These are phyloP conservation scores for Dendrolimus kikuchii DNA, from an alignment of 1,140 invertebrate species.

Conservation along the genomic window DNA sequence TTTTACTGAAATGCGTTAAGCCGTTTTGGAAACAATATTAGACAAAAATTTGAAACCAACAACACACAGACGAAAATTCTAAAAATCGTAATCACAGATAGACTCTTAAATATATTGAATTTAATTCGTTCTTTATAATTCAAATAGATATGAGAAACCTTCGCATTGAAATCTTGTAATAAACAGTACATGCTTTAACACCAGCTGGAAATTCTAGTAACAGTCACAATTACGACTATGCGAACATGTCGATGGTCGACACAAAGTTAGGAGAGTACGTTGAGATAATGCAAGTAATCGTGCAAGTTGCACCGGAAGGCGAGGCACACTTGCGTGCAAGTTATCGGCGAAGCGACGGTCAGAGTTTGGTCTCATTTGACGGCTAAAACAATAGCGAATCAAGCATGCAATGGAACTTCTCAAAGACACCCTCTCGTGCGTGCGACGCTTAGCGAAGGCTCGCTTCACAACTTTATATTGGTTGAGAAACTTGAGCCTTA, in stretches of 20 bases:
- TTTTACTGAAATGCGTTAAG: too few relatives aligned
- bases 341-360: conserved; percentile 41
- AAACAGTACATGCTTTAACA: too few relatives aligned
- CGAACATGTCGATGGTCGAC: conserved; percentile 35
- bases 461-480: conserved; percentile 63
- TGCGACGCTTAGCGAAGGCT: conserved; percentile 53
- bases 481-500: conserved; percentile 52
- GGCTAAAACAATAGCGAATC: conserved; percentile 65
- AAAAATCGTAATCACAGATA: too few relatives aligned
- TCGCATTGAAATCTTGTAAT: too few relatives aligned
- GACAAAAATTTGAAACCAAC: too few relatives aligned
- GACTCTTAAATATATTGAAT: too few relatives aligned
- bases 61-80: too few relatives aligned
- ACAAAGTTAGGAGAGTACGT: conserved; percentile 39
- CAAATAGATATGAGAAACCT: too few relatives aligned
- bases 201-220: conserved; percentile 6
- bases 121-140: too few relatives aligned
- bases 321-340: conserved; percentile 43
- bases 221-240: conserved; percentile 15
- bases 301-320: conserved; percentile 32
- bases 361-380: conserved; percentile 49
- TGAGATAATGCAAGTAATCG: conserved; percentile 50
- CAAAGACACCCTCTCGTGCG: conserved; percentile 64
- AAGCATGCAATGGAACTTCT: conserved; percentile 66
- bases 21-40: too few relatives aligned